Conservation (phyloP, 2,888 invertebrate genomes). For the Acanthosepion pharaonis region DNA sequence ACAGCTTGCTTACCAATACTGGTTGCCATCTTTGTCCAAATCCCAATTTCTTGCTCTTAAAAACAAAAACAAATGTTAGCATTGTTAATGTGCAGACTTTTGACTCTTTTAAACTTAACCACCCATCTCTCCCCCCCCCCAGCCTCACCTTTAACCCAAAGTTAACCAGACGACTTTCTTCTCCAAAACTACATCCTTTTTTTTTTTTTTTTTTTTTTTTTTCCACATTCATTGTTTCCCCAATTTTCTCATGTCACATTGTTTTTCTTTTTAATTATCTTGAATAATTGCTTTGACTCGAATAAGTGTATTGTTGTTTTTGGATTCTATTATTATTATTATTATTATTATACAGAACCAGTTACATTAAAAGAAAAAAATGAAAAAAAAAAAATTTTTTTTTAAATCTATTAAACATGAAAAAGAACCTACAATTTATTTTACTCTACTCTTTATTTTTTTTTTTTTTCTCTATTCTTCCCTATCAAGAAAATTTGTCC, state of each 20-base stretch:
- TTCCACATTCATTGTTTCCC: neutral
- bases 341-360: neutral
- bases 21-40: neutral
- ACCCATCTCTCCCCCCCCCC: no score
- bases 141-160: no score
- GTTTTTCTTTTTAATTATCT: neutral
- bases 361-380: neutral
- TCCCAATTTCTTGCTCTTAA: neutral
- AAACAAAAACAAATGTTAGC: no score
- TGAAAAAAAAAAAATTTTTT: neutral
- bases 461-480: neutral
- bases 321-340: neutral
- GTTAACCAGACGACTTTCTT: neutral
- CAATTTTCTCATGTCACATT: conserved; percentile 5
- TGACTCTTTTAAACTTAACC: neutral
- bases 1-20: neutral
- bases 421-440: neutral
- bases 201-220: neutral
- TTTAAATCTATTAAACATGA: neutral
- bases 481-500: neutral
- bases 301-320: conserved; percentile 16
- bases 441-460: no score
- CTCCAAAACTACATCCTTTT: neutral
- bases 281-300: neutral
- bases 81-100: neutral